Conservation (phyloP, 2,113 vertebrate genomes). For the Pterocles burchelli region DNA sequence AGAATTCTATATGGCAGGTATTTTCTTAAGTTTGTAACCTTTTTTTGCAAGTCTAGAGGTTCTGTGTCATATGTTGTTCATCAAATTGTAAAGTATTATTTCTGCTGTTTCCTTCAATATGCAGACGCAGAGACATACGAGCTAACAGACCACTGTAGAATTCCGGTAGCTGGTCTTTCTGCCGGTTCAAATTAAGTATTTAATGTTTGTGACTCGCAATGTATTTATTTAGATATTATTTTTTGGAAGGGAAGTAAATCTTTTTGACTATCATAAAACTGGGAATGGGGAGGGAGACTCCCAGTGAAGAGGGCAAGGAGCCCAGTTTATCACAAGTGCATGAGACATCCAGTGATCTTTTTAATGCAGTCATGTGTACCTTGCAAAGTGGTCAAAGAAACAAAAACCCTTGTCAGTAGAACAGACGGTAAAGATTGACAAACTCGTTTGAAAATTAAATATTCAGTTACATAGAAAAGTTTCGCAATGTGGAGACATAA, state of each 20-base stretch:
- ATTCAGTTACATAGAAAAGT: neutral
- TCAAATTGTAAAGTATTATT: conserved; percentile 67
- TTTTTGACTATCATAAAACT: conserved; percentile 13
- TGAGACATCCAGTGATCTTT: neutral
- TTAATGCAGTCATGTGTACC: neutral
- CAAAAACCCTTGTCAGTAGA: neutral
- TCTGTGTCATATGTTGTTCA: conserved; percentile 62
- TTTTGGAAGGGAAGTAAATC: conserved; percentile 39
- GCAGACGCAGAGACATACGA: neutral
- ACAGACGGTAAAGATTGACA: neutral
- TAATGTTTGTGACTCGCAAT: conserved; percentile 32
- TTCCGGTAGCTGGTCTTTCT: conserved; percentile 41
- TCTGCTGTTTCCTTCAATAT: conserved; percentile 56
- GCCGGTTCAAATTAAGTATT: conserved; percentile 42
- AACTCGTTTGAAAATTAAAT: conserved; percentile 15
- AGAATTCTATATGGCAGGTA: neutral
- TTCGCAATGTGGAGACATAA: neutral
- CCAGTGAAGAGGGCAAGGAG: neutral
- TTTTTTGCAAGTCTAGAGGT: conserved; percentile 11
- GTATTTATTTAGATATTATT: conserved; percentile 48
- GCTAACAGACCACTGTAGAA: conserved; percentile 36
- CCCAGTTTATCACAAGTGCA: neutral
- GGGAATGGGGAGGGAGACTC: neutral
- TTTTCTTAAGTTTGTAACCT: conserved; percentile 10
- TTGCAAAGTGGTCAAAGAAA: neutral